These are phyloP conservation scores for Chironomus tepperi DNA, from an alignment of 1,140 invertebrate species.

Conservation along the genomic window DNA sequence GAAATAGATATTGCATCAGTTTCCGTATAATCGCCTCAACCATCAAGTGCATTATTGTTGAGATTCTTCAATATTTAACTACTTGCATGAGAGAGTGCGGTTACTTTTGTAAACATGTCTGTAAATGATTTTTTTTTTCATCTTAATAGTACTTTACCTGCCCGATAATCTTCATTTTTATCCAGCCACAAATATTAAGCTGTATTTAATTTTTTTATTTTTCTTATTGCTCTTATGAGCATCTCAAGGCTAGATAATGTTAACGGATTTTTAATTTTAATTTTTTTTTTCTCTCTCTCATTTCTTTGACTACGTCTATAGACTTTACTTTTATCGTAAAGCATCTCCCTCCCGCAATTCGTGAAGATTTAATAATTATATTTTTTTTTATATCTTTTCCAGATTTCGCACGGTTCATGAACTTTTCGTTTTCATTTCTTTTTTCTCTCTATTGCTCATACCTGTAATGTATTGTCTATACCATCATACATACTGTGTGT, in stretches of 20 bases:
- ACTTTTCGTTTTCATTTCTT: not conserved
- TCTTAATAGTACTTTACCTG: not conserved
- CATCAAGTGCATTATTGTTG: too few species aligned
- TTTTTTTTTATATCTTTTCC: not conserved
- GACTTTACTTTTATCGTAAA: not conserved
- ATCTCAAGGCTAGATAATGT: slow-evolving; percentile 18
- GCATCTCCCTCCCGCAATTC: slow-evolving; percentile 10
- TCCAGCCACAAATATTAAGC: not conserved
- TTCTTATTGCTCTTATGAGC: not conserved
- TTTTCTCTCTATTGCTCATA: too few species aligned
- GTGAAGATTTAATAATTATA: slow-evolving; percentile 23
- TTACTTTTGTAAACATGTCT: not conserved
- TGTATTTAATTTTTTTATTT: not conserved
- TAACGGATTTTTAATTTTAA: slow-evolving; percentile 22
- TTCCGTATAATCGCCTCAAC: too few species aligned
- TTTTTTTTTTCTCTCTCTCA: not conserved
- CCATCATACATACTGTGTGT: not conserved
- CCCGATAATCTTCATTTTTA: not conserved
- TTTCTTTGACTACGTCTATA: too few species aligned
- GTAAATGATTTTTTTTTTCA: slow-evolving; percentile 4
- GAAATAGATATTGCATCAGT: too few species aligned
- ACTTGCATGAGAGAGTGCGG: not conserved
- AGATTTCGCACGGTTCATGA: slow-evolving; percentile 16
- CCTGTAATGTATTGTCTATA: too few species aligned
- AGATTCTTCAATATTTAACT: too few species aligned